Conservation (phyloP, 1,140 invertebrate genomes). For the Orussus abietinus region DNA sequence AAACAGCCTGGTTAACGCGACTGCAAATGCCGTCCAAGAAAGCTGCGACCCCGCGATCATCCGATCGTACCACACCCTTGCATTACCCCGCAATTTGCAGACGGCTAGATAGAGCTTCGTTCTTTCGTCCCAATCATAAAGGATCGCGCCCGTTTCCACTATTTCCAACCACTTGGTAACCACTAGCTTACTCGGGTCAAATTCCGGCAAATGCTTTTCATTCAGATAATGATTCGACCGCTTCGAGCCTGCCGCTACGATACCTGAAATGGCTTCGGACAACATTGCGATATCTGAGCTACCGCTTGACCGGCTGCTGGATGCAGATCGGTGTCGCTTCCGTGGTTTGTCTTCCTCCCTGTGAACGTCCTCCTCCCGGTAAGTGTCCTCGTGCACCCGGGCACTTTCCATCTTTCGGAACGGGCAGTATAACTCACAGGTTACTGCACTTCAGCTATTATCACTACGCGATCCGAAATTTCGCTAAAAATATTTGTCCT, state of each 20-base stretch:
- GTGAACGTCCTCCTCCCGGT: too few relatives aligned
- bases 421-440: too few relatives aligned
- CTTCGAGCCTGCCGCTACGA: background rate
- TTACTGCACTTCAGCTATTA: too few relatives aligned
- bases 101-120: constrained; percentile 7
- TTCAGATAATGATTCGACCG: constrained; percentile 9
- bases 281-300: constrained; percentile 3
- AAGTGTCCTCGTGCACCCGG: too few relatives aligned
- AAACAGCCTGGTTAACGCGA: constrained; percentile 1
- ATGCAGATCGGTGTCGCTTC: background rate
- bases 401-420: too few relatives aligned
- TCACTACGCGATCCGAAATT: too few relatives aligned
- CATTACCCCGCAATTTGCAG: constrained; percentile 12
- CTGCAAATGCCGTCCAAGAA: constrained; percentile 6
- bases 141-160: constrained; percentile 4
- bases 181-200: constrained; percentile 3
- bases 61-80: constrained; percentile 13
- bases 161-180: constrained; percentile 7
- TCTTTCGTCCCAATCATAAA: constrained; percentile 12
- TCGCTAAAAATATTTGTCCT: too few relatives aligned
- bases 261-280: background rate
- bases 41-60: background rate
- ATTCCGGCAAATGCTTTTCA: constrained; percentile 12
- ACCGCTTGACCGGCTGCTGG: too few relatives aligned
- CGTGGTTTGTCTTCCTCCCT: too few relatives aligned